Evolutionary conservation across 2,797 vertebrate species (phyloP).

Genomic region (Acrossocheilus wenchowensis): DNA sequence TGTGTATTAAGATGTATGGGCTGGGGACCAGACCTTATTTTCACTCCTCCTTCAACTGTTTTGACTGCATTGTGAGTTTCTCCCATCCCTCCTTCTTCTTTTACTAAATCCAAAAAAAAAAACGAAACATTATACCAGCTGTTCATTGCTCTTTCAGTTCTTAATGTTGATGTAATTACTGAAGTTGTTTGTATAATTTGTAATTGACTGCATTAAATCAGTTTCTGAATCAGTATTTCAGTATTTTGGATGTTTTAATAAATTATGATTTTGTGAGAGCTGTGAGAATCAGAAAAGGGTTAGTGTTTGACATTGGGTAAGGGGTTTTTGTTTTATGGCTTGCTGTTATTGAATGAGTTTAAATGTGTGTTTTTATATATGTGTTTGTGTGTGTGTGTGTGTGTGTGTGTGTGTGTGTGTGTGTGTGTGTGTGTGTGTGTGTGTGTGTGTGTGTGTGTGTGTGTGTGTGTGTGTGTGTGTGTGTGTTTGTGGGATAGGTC

Average conservation of each 20-base stretch:
- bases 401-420: conserved; percentile 31
- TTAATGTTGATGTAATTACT: not conserved
- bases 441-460: conserved; percentile 41
- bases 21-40: conserved; percentile 93
- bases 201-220: not conserved
- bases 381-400: conserved; percentile 35
- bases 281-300: not conserved
- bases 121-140: not conserved
- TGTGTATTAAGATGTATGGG: conserved; percentile 92
- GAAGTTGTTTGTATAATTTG: not conserved
- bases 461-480: conserved; percentile 20
- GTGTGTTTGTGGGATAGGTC: conserved; percentile 77
- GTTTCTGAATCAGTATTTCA: not conserved
- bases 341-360: conserved; percentile 25
- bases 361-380: conserved; percentile 38
- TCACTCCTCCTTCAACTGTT: conserved; percentile 97
- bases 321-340: conserved; percentile 41
- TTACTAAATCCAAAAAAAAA: not conserved
- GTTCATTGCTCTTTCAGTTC: not conserved
- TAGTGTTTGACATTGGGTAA: not conserved
- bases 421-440: conserved; percentile 44
- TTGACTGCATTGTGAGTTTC: conserved; percentile 92
- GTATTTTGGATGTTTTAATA: not conserved
- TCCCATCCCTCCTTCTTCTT: not conserved
- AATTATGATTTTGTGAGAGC: not conserved